Conservation (phyloP, 2,113 vertebrate species). For the Rhinolophus ferrumequinum region DNA sequence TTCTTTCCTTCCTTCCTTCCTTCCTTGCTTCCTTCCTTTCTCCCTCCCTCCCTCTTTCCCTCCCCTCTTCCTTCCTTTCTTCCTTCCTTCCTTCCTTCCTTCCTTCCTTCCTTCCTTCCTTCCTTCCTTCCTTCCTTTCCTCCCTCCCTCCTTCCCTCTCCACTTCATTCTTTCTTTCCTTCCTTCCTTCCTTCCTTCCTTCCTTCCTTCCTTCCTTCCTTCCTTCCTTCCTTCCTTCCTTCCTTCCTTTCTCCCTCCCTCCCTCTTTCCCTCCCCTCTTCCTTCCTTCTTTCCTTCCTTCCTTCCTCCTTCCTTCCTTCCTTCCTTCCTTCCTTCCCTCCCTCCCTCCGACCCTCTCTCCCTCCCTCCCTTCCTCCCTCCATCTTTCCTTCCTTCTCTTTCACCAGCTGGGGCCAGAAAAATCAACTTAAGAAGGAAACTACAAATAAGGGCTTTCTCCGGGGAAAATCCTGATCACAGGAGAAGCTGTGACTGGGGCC, state of each 20-base stretch:
- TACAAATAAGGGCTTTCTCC: background rate
- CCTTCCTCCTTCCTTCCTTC: background rate
- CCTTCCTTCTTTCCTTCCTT: background rate
- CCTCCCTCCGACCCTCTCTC: rapidly evolving
- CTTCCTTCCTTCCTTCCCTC: rapidly evolving
- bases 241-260: rapidly evolving
- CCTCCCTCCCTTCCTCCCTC: too few relatives aligned
- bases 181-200: rapidly evolving
- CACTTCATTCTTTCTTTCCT: too few relatives aligned
- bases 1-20: too few relatives aligned
- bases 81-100: rapidly evolving
- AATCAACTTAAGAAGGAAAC: background rate
- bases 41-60: too few relatives aligned
- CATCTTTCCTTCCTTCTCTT: background rate
- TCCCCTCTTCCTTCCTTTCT: background rate
- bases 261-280: too few relatives aligned
- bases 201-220: too few relatives aligned
- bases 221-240: too few relatives aligned
- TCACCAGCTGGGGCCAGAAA: background rate
- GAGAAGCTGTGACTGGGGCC: background rate
- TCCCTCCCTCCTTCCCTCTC: too few relatives aligned
- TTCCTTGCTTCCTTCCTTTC: background rate
- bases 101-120: too few relatives aligned
- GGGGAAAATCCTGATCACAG: background rate
- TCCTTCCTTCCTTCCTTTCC: too few relatives aligned